Percentiles rank a stretch among this genome's conserved stretches.
Evolutionary conservation across 2,113 vertebrate species (phyloP).

Genomic region (Silurus glanis): DNA sequence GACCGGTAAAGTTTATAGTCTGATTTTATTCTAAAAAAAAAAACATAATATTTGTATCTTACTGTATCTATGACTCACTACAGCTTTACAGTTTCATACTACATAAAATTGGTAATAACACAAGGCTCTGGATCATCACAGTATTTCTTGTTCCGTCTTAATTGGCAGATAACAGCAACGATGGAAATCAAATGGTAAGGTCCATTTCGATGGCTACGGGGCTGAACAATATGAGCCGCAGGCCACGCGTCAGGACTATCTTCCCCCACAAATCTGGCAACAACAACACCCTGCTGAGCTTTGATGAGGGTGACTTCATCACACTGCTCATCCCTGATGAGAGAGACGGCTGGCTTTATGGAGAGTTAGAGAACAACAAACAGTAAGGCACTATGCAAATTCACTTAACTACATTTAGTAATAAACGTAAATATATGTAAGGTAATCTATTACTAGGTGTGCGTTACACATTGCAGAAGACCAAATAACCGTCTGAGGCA

Average conservation of each 20-base stretch:
- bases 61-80: not conserved
- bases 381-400: constrained; percentile 71
- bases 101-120: not conserved
- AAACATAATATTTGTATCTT: too few species aligned
- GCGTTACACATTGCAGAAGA: too few species aligned
- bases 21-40: not conserved
- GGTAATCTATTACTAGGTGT: too few species aligned
- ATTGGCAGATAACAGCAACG: constrained; percentile 51
- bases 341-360: constrained; percentile 94
- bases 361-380: constrained; percentile 83
- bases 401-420: not conserved
- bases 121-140: not conserved
- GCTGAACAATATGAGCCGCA: constrained; percentile 83
- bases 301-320: constrained; percentile 87
- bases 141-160: not conserved
- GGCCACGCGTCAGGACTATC: constrained; percentile 88
- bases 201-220: constrained; percentile 89
- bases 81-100: not conserved
- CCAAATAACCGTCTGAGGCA: too few species aligned
- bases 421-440: too few species aligned
- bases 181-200: constrained; percentile 76
- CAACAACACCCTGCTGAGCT: constrained; percentile 87
- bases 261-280: constrained; percentile 86
- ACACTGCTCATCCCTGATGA: constrained; percentile 88
- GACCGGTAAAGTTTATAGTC: constrained; percentile 51